A percentile compares a stretch with the other conserved stretches of the same genome.
phyloP scores from a whole-genome alignment of 2,888 invertebrate species.

The Malthinus flaveolus region DNA sequence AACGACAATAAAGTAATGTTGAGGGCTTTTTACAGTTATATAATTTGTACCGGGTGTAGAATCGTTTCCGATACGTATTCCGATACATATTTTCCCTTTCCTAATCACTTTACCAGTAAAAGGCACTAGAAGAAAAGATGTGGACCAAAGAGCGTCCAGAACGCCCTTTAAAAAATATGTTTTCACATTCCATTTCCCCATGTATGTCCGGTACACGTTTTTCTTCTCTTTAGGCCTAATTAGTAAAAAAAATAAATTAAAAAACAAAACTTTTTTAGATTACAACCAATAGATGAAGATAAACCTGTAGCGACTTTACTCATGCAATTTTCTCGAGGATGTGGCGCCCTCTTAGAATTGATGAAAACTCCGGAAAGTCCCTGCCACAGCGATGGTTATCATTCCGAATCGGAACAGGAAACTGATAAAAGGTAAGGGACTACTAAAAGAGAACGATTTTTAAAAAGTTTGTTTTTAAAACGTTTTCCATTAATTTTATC shows the following conservation, averaged over 20 bases:
- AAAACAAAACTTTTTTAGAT: constrained; percentile 38
- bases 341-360: constrained; percentile 74
- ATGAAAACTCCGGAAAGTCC: constrained; percentile 63
- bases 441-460: background rate
- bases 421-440: constrained; percentile 45
- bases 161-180: no score
- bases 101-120: no score
- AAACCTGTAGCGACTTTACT: constrained; percentile 72
- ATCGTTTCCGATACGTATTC: no score
- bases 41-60: no score
- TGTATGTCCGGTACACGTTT: no score
- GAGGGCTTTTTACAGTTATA: no score
- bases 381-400: constrained; percentile 79
- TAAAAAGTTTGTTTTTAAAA: background rate
- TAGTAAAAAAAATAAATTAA: background rate
- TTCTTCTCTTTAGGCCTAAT: no score
- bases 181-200: no score
- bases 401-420: constrained; percentile 73
- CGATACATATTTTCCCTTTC: no score
- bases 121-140: no score
- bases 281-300: constrained; percentile 51
- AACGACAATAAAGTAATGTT: no score
- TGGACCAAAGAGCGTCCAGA: no score
- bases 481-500: background rate
- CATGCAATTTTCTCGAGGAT: constrained; percentile 76